Evolutionary conservation across 1,140 invertebrate species (phyloP).

Genomic region (Aphis craccivora): DNA sequence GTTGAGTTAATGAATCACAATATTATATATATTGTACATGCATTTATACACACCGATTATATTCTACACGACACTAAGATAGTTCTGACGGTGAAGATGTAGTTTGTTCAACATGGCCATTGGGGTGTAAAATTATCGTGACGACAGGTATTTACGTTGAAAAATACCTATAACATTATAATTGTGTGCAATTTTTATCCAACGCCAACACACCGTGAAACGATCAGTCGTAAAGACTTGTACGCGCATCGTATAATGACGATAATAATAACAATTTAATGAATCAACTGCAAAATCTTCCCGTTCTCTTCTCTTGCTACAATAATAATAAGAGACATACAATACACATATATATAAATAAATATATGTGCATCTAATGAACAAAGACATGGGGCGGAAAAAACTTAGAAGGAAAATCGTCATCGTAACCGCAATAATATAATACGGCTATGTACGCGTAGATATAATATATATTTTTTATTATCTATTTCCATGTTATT

Average conservation of each 20-base stretch:
- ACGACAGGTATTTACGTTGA: neutral
- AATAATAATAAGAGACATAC: no score
- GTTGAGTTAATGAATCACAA: neutral
- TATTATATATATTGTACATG: neutral
- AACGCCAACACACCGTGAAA: slow-evolving; percentile 6
- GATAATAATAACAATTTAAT: neutral
- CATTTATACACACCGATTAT: neutral
- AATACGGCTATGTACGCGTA: neutral
- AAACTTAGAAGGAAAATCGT: neutral
- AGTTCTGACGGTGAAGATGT: neutral
- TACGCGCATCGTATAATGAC: neutral
- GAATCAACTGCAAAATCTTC: neutral
- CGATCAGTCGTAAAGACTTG: neutral
- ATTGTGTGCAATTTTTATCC: neutral
- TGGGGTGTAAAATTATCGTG: slow-evolving; percentile 33
- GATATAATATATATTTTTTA: neutral
- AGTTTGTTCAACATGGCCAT: neutral
- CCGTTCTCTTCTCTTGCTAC: neutral
- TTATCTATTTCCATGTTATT: neutral
- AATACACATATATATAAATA: no score
- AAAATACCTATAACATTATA: neutral
- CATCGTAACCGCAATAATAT: neutral
- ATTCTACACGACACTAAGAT: neutral
- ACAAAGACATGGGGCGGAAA: neutral
- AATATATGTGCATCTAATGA: neutral